Base-by-base conservation (phyloP, 2,113 vertebrate species). In the Bucco capensis region DNA sequence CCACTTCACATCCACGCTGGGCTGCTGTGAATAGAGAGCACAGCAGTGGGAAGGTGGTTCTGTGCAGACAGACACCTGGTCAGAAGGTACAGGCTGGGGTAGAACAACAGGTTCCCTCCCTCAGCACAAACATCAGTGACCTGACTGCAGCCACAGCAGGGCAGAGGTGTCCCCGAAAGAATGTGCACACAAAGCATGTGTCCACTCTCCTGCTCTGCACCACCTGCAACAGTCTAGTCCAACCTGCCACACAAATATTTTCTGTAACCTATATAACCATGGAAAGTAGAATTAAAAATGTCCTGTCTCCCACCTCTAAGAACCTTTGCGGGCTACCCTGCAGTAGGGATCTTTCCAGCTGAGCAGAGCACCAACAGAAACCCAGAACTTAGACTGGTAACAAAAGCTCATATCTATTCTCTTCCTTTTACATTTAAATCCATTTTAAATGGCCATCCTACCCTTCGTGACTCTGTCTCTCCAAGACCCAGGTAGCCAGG, bases 1-100 rank as follows among this genome's bases (percentile, higher is more conserved):
- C 99, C 99, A 99, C 92, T 98, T 99, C 12, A 98, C 97, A 88
- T 99, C 99, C 19, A 97, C 54, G 4, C 96, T 97, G 16, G 97
- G 95, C 96, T 98, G 96, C 96, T 98, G 85, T 40, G 57, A 96
- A 97, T 18, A 95, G 64, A 95, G 40, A 42, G 40, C 81, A 95
- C 24, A 18, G 74, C 2, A 6, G 62, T 50, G 73, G 23, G 65
- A 54, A 53, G 42, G 37, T 31, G 65, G 47, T 37, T 86, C 28
- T n/a, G 22, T 37, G 62, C 27, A 60, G 25, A 49, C 56, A 47
- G 51, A 35, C 12, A 19, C 16, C 51, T 27, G 61, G 18, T 66
- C 80, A 86, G 60, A 94, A 75, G 37, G 46, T 33, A 38, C 3
- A 11, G 54, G 3, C 0, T 75, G 57, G n/a, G 33, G 40, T 64